These are phyloP conservation scores for Panonychus citri DNA, from an alignment of 1,140 invertebrate genomes.

Conservation along the genomic window DNA sequence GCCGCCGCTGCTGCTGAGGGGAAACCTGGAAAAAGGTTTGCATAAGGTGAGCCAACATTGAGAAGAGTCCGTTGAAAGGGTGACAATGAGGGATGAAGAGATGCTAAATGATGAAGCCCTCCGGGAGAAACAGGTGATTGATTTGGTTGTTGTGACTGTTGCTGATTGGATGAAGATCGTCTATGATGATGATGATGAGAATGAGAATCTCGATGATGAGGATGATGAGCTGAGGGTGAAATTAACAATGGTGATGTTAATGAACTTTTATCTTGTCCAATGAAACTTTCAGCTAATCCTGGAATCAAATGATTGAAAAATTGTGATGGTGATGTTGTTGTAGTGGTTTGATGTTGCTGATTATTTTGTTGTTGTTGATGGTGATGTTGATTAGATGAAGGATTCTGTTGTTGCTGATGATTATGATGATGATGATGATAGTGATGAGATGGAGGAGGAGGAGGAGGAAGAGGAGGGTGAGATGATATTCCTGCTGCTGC, in stretches of 20 bases:
- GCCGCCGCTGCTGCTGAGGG: background rate
- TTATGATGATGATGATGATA: too few relatives aligned
- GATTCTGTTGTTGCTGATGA: too few relatives aligned
- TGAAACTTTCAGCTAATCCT: too few relatives aligned
- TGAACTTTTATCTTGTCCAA: too few relatives aligned
- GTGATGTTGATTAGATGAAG: too few relatives aligned
- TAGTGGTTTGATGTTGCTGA: background rate
- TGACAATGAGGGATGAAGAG: background rate
- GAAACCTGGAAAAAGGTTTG: background rate
- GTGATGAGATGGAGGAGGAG: too few relatives aligned
- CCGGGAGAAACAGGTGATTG: background rate
- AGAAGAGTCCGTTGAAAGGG: background rate
- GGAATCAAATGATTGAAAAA: too few relatives aligned
- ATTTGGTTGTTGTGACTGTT: background rate
- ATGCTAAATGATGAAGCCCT: background rate
- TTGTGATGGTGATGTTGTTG: background rate
- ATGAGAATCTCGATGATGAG: too few relatives aligned
- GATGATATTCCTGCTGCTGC: background rate
- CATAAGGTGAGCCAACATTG: background rate
- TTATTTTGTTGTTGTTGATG: background rate
- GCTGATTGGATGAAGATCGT: background rate
- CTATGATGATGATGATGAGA: background rate
- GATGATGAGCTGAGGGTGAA: too few relatives aligned
- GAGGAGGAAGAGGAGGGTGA: too few relatives aligned
- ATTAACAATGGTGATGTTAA: too few relatives aligned